Conservation (phyloP, 64 coral and sea anemone species). For the Montipora cactus region DNA sequence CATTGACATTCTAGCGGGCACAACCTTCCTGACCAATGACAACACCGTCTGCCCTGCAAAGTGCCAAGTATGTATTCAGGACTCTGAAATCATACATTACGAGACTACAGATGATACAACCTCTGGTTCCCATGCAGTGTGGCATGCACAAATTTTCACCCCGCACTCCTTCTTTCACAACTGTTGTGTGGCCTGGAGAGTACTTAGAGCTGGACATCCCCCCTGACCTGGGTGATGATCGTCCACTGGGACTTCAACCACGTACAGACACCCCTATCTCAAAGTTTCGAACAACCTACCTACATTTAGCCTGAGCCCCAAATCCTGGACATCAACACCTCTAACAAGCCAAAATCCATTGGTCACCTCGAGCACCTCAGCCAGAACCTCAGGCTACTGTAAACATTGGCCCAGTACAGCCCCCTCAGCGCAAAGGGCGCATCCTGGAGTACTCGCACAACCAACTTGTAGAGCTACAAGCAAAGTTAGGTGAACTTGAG, state of each 20-base stretch:
- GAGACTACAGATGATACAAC: neutral
- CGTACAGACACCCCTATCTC: constrained; percentile 3
- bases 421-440: constrained; percentile 55
- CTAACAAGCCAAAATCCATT: neutral
- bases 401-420: constrained; percentile 52
- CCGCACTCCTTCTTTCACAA: neutral
- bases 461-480: constrained; percentile 47
- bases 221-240: neutral
- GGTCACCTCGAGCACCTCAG: constrained; percentile 51
- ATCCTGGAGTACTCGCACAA: constrained; percentile 46
- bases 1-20: constrained; percentile 52
- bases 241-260: constrained; percentile 5
- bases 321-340: constrained; percentile 42
- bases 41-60: constrained; percentile 27
- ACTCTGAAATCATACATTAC: constrained; percentile 23
- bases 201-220: constrained; percentile 40
- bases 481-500: constrained; percentile 48
- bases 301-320: constrained; percentile 40
- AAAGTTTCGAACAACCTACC: constrained; percentile 1
- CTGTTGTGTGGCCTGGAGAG: constrained; percentile 14
- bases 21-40: constrained; percentile 52
- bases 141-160: neutral
- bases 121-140: constrained; percentile 8
- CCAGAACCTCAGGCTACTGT: constrained; percentile 29
- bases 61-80: constrained; percentile 36